Percentiles rank a stretch among this genome's conserved stretches.
These are phyloP conservation scores for Manis crassicaudata DNA, from an alignment of 2,797 vertebrate genomes.

Conservation along the genomic window DNA sequence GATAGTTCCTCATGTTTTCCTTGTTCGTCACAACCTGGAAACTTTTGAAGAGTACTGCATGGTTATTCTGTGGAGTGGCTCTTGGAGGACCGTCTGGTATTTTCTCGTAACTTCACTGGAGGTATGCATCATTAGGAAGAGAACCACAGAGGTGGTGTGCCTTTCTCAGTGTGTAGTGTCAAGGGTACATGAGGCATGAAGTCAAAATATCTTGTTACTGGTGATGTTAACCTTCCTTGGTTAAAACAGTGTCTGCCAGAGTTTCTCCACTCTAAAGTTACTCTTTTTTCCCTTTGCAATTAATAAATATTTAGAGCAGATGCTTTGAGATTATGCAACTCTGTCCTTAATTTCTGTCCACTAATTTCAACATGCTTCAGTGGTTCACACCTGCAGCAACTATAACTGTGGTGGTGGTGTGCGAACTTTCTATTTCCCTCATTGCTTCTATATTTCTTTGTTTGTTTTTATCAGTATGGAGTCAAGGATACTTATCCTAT, in stretches of 20 bases:
- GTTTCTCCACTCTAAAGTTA: neutral
- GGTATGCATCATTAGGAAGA: neutral
- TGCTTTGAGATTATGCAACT: neutral
- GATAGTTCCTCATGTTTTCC: neutral
- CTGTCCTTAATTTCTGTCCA: neutral
- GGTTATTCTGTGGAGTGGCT: neutral
- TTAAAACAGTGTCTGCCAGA: neutral
- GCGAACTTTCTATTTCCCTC: neutral
- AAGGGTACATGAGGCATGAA: neutral
- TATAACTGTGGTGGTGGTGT: no score
- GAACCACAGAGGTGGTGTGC: neutral
- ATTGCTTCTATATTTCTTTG: neutral
- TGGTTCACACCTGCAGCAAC: neutral
- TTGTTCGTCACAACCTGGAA: neutral
- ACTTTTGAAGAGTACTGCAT: neutral
- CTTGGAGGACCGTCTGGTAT: no score
- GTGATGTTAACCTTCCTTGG: neutral
- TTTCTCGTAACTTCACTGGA: neutral
- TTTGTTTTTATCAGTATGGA: neutral
- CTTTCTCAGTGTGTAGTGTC: neutral
- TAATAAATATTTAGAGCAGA: neutral
- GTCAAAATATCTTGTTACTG: neutral
- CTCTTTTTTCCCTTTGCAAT: neutral
- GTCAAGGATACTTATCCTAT: neutral
- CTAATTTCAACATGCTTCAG: neutral